Percentiles rank a stretch among this genome's conserved stretches.
Conservation (phyloP, 2,888 invertebrate genomes). For the Tenodera sinensis region DNA sequence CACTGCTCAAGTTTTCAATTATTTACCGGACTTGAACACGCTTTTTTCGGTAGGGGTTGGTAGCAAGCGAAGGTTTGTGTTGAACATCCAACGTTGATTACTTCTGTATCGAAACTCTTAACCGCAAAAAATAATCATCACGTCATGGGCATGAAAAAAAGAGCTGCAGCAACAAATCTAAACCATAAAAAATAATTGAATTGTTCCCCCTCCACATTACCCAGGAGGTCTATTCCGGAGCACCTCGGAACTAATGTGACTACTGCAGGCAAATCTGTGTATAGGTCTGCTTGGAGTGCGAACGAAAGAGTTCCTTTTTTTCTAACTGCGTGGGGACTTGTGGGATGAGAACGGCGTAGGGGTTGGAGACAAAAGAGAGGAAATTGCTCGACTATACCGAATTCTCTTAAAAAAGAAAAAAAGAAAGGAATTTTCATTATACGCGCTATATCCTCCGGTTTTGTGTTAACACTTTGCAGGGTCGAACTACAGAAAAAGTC, state of each 20-base stretch:
- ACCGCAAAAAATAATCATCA: conserved; percentile 17
- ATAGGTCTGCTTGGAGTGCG: neutral
- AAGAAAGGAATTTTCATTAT: neutral
- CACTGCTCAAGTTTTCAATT: neutral
- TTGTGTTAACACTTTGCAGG: neutral
- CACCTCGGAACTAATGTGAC: neutral
- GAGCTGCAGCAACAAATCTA: neutral
- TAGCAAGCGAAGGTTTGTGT: too few species aligned
- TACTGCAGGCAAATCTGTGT: neutral
- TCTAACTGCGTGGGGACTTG: neutral
- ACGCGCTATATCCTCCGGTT: neutral
- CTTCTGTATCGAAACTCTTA: neutral
- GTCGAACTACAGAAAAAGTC: neutral
- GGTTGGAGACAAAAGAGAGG: neutral
- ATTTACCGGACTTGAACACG: neutral
- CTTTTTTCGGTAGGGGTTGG: neutral
- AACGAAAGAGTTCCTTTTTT: neutral
- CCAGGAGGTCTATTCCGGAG: neutral
- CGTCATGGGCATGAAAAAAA: neutral
- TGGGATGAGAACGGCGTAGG: neutral
- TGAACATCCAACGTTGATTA: neutral
- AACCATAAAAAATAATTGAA: conserved; percentile 17
- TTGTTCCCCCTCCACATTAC: neutral
- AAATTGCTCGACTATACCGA: neutral
- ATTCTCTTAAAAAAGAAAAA: neutral